Evolutionary conservation across 2,113 vertebrate species (phyloP).

Genomic region (Rafetus swinhoei): DNA sequence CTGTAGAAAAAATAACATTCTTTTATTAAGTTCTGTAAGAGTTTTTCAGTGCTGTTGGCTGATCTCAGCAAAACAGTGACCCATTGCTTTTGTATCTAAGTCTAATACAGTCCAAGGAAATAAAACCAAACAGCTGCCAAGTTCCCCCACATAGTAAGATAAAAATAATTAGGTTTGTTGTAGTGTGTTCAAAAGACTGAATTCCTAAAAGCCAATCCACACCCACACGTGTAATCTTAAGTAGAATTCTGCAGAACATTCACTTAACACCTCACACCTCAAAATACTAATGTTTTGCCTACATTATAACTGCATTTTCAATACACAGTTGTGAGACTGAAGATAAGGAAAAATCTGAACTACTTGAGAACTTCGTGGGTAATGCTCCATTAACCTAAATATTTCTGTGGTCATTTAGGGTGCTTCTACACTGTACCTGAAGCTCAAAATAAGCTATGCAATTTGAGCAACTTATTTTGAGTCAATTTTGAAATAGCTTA

Average conservation of each 20-base stretch:
- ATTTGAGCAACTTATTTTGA: too few relatives aligned
- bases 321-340: accelerated
- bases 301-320: not conserved
- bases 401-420: not conserved
- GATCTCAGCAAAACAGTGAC: not conserved
- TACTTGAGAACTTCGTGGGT: not conserved
- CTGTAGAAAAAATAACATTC: not conserved
- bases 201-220: not conserved
- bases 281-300: not conserved
- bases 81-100: not conserved
- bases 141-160: not conserved
- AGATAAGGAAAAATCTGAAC: not conserved
- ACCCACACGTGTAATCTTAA: not conserved
- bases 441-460: too few relatives aligned
- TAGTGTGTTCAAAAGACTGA: not conserved
- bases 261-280: not conserved
- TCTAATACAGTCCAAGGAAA: not conserved
- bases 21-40: not conserved
- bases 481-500: too few relatives aligned
- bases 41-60: not conserved
- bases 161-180: not conserved
- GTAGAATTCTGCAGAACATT: not conserved
- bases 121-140: not conserved
- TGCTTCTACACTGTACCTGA: too few relatives aligned
- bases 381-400: not conserved